Conservation (phyloP, 2,888 invertebrate genomes). For the Agrochola circellaris region DNA sequence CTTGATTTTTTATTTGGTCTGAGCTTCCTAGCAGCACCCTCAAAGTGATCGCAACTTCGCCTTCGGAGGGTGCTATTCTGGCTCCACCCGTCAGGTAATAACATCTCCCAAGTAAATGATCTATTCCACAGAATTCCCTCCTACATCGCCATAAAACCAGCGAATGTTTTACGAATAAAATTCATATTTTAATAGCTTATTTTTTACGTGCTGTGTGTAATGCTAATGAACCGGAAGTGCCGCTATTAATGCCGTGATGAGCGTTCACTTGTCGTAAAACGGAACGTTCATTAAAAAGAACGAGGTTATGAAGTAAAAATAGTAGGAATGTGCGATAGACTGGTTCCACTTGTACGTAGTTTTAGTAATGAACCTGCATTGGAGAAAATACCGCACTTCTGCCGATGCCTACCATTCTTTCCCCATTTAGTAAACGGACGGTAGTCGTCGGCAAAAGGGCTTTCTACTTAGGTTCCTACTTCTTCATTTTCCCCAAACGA, state of each 20-base stretch:
- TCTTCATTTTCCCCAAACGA: neutral
- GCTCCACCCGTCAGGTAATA: neutral
- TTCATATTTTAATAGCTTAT: conserved; percentile 61
- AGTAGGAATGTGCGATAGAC: conserved; percentile 42
- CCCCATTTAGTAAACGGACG: neutral
- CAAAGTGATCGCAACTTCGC: too few relatives aligned
- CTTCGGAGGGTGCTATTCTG: neutral
- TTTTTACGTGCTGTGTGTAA: conserved; percentile 60
- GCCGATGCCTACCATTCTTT: neutral
- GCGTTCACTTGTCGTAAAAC: conserved; percentile 72
- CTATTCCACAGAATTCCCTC: conserved; percentile 39
- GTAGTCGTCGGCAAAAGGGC: too few relatives aligned
- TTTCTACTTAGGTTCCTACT: too few relatives aligned
- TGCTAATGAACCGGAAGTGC: conserved; percentile 71
- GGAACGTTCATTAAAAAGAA: conserved; percentile 68
- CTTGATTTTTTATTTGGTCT: too few relatives aligned
- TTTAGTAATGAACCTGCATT: neutral
- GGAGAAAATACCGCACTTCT: neutral
- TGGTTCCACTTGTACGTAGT: neutral
- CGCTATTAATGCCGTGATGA: conserved; percentile 61
- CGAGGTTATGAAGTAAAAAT: conserved; percentile 68
- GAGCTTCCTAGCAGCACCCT: too few relatives aligned
- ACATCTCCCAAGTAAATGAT: conserved; percentile 12
- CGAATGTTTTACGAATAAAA: conserved; percentile 64
- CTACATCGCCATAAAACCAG: conserved; percentile 41